These are phyloP conservation scores for Mus musculus DNA, from an alignment of 2,113 vertebrate genomes.

Conservation along the genomic window DNA sequence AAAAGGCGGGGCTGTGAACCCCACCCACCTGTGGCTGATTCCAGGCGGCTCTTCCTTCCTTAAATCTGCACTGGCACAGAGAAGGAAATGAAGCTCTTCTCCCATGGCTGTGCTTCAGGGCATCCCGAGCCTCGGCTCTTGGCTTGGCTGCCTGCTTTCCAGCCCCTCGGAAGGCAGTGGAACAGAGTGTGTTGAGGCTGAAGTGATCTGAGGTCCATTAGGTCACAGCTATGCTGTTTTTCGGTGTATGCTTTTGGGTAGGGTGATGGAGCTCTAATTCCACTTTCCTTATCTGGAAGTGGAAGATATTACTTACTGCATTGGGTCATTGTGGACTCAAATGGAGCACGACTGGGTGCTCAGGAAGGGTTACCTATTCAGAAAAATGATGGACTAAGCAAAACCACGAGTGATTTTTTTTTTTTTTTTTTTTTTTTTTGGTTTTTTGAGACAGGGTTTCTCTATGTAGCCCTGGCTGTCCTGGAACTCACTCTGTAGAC, in stretches of 20 bases:
- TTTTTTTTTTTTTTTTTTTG: background rate
- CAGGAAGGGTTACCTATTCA: constrained; percentile 28
- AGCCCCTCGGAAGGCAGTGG: background rate
- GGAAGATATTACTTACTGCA: background rate
- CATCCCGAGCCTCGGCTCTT: background rate
- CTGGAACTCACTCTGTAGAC: too few species aligned
- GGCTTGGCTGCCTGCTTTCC: background rate
- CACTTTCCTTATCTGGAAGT: background rate
- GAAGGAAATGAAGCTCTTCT: background rate
- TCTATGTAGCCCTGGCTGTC: too few species aligned
- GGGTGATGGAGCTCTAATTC: background rate
- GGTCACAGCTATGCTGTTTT: background rate
- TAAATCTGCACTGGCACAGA: background rate
- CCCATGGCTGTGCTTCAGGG: background rate
- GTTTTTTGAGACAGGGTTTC: too few species aligned
- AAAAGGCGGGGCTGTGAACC: background rate
- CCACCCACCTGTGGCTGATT: background rate
- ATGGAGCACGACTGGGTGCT: background rate
- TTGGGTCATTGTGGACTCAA: background rate
- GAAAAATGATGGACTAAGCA: constrained; percentile 12
- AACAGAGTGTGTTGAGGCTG: background rate
- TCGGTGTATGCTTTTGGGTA: background rate
- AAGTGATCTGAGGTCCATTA: background rate
- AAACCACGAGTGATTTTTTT: background rate
- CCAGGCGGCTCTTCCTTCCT: too few species aligned